Base-by-base conservation (phyloP, 1,140 invertebrate species). In the Calephelis virginiensis region DNA sequence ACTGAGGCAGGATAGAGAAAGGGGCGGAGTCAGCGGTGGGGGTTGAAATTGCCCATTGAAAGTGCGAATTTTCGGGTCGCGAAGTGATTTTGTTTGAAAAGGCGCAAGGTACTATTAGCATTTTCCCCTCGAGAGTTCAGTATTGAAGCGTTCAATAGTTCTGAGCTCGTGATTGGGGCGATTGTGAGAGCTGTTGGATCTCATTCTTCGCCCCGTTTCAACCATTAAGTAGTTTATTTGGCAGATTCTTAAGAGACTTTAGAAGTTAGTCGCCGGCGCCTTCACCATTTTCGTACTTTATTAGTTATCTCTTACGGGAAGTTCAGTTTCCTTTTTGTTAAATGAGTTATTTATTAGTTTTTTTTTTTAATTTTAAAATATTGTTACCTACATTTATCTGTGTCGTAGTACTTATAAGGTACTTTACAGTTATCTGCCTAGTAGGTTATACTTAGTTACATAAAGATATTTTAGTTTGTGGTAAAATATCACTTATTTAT, bases 1-100 rank as follows among this genome's bases (percentile, higher is more conserved):
- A 90, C 88, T 89, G 83, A 64, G 64, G 67, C 74, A 76, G 76
- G 81, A 69, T 69, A 68, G 63, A 63, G 70, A 67, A 73, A 63
- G 73, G 75, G 86, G 82, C 81, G 84, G 83, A 66, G 84, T 75
- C 59, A 61, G 63, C 72, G 72, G 63, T 50, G 73, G 75, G 74
- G 76, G 80, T 75, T 74, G 72, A 81, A 83, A 83, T 85, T 83
- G 84, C 80, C 83, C 83, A 82, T 84, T 86, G 80, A 85, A 85
- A 85, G 86, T 89, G 86, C 84, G 83, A 89, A 90, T 83, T 89
- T 89, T 86, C 85, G 86, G 85, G 83, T 87, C 84, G 86, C 84
- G 85, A 86, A 86, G 83, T 85, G 85, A 88, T 90, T 89, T 87
- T 84, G 85, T 87, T 88, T 85, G 82, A 75, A 73, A 76, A 81